phyloP scores from a whole-genome alignment of 2,888 invertebrate species.

The Pandemis cinnamomeana region DNA sequence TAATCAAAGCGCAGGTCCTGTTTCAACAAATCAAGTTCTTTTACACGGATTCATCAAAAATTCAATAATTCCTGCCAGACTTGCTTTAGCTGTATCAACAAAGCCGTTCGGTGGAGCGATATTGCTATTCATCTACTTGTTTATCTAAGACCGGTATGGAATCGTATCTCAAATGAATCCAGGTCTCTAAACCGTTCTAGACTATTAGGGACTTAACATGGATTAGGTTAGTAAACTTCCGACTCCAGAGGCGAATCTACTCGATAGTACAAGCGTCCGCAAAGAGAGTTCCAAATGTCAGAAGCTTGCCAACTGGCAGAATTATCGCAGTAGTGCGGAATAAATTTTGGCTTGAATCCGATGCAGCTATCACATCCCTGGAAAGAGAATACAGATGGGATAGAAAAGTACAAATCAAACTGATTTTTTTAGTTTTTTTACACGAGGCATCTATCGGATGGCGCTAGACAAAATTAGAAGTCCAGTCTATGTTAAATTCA shows the following conservation, averaged over 20 bases:
- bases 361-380: constrained; percentile 28
- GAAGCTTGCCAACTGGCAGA: constrained; percentile 63
- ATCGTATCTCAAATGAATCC: constrained; percentile 26
- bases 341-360: constrained; percentile 52
- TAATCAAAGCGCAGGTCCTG: constrained; percentile 18
- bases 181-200: constrained; percentile 49
- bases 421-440: neutral
- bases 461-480: neutral
- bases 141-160: constrained; percentile 21
- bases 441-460: neutral
- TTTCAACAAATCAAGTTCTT: constrained; percentile 24
- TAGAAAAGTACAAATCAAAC: neutral
- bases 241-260: constrained; percentile 57
- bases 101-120: constrained; percentile 23
- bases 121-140: constrained; percentile 18
- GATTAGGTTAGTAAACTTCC: constrained; percentile 67
- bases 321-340: constrained; percentile 54
- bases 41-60: constrained; percentile 47
- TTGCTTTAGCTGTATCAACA: constrained; percentile 39
- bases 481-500: neutral
- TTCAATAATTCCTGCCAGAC: constrained; percentile 56
- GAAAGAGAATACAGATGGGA: neutral
- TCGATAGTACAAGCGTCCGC: constrained; percentile 58
- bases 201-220: constrained; percentile 50
- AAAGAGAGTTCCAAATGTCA: constrained; percentile 64